A percentile compares a stretch with the other conserved stretches of the same genome.
Conservation (phyloP, 1,140 invertebrate species). For the Drosophila funebris region DNA sequence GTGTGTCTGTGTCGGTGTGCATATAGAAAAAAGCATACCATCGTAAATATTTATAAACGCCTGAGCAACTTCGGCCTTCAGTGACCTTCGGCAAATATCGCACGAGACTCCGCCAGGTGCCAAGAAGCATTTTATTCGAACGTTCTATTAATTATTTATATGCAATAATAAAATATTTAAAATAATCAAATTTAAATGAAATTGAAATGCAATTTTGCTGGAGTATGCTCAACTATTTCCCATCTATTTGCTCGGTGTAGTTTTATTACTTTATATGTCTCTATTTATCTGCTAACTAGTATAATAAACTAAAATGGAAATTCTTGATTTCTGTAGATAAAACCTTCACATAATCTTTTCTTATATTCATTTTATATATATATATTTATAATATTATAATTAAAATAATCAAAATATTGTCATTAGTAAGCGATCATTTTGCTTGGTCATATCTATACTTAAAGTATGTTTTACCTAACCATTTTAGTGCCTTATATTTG, state of each 20-base stretch:
- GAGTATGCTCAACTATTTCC: background rate
- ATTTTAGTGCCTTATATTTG: too few species aligned
- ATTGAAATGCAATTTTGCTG: background rate
- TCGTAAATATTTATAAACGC: conserved; percentile 57
- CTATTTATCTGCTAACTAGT: too few species aligned
- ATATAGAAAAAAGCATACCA: conserved; percentile 50
- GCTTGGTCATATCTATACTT: too few species aligned
- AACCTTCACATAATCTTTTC: too few species aligned
- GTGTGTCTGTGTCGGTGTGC: conserved; percentile 13
- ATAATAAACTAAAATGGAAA: too few species aligned
- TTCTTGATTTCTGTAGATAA: too few species aligned
- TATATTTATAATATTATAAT: too few species aligned
- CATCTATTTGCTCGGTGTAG: background rate
- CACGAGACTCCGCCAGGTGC: conserved; percentile 6
- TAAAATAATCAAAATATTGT: too few species aligned
- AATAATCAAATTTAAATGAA: background rate
- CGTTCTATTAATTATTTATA: background rate
- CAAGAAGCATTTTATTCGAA: conserved; percentile 8
- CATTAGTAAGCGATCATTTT: too few species aligned
- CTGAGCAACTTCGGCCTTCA: conserved; percentile 30
- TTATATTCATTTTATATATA: too few species aligned
- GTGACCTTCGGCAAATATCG: conserved; percentile 19
- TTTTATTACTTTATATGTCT: too few species aligned
- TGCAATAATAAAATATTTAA: background rate
- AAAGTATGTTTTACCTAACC: too few species aligned